These are phyloP conservation scores for Cataglyphis hispanica DNA, from an alignment of 1,140 invertebrate genomes.

Conservation along the genomic window DNA sequence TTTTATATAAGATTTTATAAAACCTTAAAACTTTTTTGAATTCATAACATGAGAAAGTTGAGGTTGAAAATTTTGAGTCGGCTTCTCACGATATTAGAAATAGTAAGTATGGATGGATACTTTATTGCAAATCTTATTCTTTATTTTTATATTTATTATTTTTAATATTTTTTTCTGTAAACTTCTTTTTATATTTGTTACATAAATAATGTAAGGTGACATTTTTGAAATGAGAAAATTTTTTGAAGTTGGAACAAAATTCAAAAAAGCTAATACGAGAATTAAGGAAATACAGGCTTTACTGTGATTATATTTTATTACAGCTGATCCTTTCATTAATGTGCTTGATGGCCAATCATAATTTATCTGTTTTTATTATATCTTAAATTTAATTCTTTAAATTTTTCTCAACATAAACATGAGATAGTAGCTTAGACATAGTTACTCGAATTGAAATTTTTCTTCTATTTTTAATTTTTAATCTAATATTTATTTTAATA, in stretches of 20 bases:
- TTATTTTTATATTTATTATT: not conserved
- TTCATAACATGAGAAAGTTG: too few species aligned
- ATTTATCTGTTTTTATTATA: constrained; percentile 23
- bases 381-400: constrained; percentile 51
- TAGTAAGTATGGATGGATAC: not conserved
- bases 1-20: too few species aligned
- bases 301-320: not conserved
- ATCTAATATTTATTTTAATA: too few species aligned
- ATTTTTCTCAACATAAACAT: not conserved
- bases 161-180: not conserved
- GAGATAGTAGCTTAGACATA: not conserved
- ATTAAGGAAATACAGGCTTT: not conserved
- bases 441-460: too few species aligned
- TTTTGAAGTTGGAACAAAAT: not conserved
- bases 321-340: constrained; percentile 30
- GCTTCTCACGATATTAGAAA: not conserved
- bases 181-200: not conserved
- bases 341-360: constrained; percentile 38
- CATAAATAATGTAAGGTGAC: not conserved
- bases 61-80: too few species aligned
- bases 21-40: too few species aligned
- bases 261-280: not conserved
- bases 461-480: too few species aligned
- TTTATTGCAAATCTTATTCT: not conserved
- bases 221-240: not conserved